Evolutionary conservation across 2,797 vertebrate species (phyloP).

Genomic region (Novumbra hubbsi): DNA sequence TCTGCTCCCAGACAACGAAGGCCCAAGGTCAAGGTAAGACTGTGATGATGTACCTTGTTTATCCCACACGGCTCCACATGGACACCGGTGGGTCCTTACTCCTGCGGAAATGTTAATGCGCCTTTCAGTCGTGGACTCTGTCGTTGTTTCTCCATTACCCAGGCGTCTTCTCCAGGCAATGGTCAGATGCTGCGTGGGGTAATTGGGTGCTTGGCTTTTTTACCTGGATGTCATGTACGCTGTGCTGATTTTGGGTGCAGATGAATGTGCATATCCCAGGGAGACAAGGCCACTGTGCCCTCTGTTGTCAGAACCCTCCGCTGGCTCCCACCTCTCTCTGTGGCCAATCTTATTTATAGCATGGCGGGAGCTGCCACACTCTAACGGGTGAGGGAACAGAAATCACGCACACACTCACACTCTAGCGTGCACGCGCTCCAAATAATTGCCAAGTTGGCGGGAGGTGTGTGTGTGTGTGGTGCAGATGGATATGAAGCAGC

Average conservation of each 20-base stretch:
- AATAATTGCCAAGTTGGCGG: constrained; percentile 61
- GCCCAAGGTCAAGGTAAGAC: constrained; percentile 69
- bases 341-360: constrained; percentile 75
- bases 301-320: constrained; percentile 71
- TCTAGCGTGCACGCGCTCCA: constrained; percentile 26
- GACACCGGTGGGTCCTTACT: not conserved
- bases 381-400: constrained; percentile 57
- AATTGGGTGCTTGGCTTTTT: constrained; percentile 10
- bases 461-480: constrained; percentile 5
- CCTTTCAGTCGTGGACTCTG: not conserved
- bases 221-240: not conserved
- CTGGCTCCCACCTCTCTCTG: constrained; percentile 68
- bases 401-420: constrained; percentile 23
- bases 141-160: constrained; percentile 14
- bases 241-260: constrained; percentile 44
- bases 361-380: constrained; percentile 51
- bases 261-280: constrained; percentile 59
- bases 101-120: not conserved
- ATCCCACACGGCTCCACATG: not conserved
- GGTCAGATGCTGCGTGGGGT: not conserved
- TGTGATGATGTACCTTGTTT: not conserved
- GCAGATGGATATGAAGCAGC: constrained; percentile 30
- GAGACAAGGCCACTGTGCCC: constrained; percentile 73
- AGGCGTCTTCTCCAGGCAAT: not conserved
- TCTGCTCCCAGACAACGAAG: constrained; percentile 45